A percentile compares a stretch with the other conserved stretches of the same genome.
phyloP scores from a whole-genome alignment of 92 coral and sea anemone species.

The Meandrina meandrites region DNA sequence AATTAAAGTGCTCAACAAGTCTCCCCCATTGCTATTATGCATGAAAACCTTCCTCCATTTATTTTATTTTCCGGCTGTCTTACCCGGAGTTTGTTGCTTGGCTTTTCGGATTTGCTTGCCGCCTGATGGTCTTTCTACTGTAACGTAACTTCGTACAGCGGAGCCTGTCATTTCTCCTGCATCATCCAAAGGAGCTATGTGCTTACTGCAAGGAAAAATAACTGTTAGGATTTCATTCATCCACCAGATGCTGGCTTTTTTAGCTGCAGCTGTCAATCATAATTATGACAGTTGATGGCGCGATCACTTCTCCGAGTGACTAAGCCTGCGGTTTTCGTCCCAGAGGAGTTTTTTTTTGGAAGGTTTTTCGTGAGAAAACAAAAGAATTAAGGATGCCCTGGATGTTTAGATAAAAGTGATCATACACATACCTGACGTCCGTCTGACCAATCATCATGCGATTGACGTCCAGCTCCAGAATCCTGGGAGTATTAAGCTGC shows the following conservation, averaged over 20 bases:
- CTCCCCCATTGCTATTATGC: too few relatives aligned
- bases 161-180: slow-evolving; percentile 59
- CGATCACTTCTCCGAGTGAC: too few relatives aligned
- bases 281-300: neutral
- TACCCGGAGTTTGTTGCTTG: slow-evolving; percentile 55
- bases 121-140: slow-evolving; percentile 93
- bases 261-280: neutral
- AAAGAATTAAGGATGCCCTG: neutral
- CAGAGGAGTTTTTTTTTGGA: too few relatives aligned
- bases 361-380: neutral
- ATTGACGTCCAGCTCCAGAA: slow-evolving; percentile 93
- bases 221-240: neutral
- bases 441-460: slow-evolving; percentile 92
- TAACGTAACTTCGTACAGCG: slow-evolving; percentile 81
- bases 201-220: slow-evolving; percentile 17
- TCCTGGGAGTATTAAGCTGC: slow-evolving; percentile 70
- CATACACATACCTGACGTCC: slow-evolving; percentile 68
- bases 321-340: too few relatives aligned
- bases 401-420: neutral
- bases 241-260: neutral
- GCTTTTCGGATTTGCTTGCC: slow-evolving; percentile 76
- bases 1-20: too few relatives aligned
- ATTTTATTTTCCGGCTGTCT: neutral
- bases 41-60: neutral
- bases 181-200: slow-evolving; percentile 27